Base-by-base conservation (phyloP, 2,888 invertebrate genomes). In the Lordiphosa fenestrarum region DNA sequence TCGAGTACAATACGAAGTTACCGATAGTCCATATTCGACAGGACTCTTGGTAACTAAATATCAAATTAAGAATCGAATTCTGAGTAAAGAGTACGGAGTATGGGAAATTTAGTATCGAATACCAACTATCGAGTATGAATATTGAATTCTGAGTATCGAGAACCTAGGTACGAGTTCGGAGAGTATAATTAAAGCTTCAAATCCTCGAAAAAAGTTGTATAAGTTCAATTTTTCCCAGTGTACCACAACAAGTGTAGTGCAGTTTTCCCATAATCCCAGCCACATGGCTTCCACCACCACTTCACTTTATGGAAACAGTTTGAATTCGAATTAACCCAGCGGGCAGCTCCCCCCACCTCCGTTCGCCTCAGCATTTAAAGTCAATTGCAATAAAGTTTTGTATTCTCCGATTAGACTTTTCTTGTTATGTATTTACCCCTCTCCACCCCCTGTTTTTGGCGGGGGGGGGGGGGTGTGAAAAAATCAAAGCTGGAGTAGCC, bases 281-380 rank as follows among this genome's bases (percentile, higher is more conserved):
- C 63, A 63, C 46, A 66, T 63, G 63, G 63, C 67, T 58, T 46
- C 66, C 67, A 66, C 50, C 33, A 33, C 59, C 56, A 60, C 62
- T 70, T 46, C 56, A 73, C 68, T 73, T 76, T 39, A 55, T 58
- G 64, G 58, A 72, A 81, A 84, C 81, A 86, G 81, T 86, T 86
- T 86, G 83, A 82, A 77, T 84, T 81, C 86, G 54, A 86, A 81
- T 81, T 86, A 81, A 84, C 78, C 53, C 81, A 81, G 81, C 86
- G 52, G 77, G 77, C 73, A 65, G 81, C 64, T 61, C 60, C 39
- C 39, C n/a, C n/a, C n/a, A n/a, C n/a, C n/a, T n/a, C n/a, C n/a
- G n/a, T n/a, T 4, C 7, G 55, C 62, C 59, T 71, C 47, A 62
- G 78, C 69, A 85, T 82, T 78, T 63, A 84, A 84, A 83, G 71